Conservation (phyloP, 2,888 invertebrate species). For the Nephrotoma appendiculata region DNA sequence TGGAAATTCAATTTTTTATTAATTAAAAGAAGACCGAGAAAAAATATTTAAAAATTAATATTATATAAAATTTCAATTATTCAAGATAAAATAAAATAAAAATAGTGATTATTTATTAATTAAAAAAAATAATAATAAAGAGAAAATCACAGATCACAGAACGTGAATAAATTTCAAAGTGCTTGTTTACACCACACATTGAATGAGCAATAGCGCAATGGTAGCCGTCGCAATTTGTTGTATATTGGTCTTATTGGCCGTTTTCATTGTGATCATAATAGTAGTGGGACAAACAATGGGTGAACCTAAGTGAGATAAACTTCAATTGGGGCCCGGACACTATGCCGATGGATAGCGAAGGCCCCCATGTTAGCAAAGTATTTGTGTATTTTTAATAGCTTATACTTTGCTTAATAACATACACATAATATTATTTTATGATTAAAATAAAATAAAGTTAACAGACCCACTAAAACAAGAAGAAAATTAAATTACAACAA, state of each 20-base stretch:
- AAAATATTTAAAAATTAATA: neutral
- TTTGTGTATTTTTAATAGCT: neutral
- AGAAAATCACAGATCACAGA: neutral
- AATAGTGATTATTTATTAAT: neutral
- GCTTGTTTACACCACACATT: constrained; percentile 8
- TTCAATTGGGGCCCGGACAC: constrained; percentile 34
- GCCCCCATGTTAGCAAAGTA: constrained; percentile 21
- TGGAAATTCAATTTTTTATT: no score
- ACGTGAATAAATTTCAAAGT: no score
- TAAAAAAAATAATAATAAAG: neutral
- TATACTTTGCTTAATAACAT: neutral
- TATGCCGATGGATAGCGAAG: constrained; percentile 35
- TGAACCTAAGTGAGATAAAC: constrained; percentile 40
- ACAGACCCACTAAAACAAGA: neutral
- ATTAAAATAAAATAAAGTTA: neutral
- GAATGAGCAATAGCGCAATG: constrained; percentile 42
- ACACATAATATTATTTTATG: neutral
- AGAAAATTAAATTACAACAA: neutral
- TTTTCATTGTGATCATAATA: constrained; percentile 70
- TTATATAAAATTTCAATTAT: neutral
- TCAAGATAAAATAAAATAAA: neutral
- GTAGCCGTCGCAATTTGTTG: constrained; percentile 74
- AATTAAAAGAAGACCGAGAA: neutral
- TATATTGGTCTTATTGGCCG: constrained; percentile 62
- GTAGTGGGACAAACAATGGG: constrained; percentile 66